Conservation (phyloP, 2,113 vertebrate genomes). For the Actinemys pallida region DNA sequence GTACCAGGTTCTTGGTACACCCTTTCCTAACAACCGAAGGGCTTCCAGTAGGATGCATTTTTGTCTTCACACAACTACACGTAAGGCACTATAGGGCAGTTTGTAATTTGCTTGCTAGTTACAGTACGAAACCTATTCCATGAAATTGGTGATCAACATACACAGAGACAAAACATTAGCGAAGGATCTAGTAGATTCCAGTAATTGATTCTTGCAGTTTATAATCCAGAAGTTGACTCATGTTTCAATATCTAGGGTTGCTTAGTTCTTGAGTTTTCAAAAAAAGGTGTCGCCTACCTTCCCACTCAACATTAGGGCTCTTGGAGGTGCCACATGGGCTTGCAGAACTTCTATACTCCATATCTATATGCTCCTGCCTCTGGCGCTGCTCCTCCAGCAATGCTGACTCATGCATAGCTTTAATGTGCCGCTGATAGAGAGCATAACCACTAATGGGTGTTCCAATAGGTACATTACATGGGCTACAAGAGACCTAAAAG, state of each 20-base stretch:
- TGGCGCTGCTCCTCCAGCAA: constrained; percentile 93
- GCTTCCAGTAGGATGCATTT: not conserved
- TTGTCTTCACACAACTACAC: not conserved
- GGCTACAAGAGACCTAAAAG: constrained; percentile 83
- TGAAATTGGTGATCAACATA: not conserved
- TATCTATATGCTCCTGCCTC: constrained; percentile 90
- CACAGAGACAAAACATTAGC: not conserved
- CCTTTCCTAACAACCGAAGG: not conserved
- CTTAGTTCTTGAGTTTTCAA: not conserved
- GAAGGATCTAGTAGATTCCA: not conserved
- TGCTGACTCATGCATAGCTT: constrained; percentile 92
- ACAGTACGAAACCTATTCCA: not conserved
- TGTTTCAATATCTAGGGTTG: not conserved
- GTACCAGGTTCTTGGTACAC: not conserved
- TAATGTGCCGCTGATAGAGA: constrained; percentile 95
- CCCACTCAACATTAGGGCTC: constrained; percentile 91
- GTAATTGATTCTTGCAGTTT: not conserved
- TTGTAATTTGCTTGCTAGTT: not conserved
- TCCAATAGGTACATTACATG: constrained; percentile 84
- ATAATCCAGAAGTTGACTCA: not conserved
- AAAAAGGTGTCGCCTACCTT: constrained; percentile 80
- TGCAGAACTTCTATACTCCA: constrained; percentile 84
- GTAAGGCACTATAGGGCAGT: not conserved
- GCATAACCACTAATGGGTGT: constrained; percentile 88
- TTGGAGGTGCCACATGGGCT: constrained; percentile 85